Percentiles rank a stretch among this genome's conserved stretches.
Evolutionary conservation across 2,113 vertebrate genomes (phyloP).

Genomic region (Brienomyrus brachyistius): DNA sequence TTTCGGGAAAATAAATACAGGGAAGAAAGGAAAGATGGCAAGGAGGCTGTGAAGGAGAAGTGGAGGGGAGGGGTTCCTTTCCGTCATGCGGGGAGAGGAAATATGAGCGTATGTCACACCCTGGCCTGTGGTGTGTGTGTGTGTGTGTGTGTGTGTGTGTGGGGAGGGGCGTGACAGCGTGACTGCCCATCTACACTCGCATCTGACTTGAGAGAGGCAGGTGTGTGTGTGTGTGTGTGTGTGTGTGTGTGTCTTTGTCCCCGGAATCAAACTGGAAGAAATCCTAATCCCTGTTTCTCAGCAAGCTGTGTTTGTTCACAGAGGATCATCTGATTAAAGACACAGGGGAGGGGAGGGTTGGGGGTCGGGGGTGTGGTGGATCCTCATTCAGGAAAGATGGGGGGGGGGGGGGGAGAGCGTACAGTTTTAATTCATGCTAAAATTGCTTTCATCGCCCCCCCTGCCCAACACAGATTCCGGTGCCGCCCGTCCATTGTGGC

Average conservation of each 20-base stretch:
- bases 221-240: conserved; percentile 4
- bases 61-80: conserved; percentile 39
- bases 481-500: background rate
- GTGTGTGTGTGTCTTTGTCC: conserved; percentile 25
- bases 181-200: conserved; percentile 60
- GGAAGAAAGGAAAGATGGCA: conserved; percentile 7
- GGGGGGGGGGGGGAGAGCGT: background rate
- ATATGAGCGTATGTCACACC: background rate
- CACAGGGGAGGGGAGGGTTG: background rate
- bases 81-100: background rate
- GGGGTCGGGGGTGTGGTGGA: background rate
- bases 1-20: conserved; percentile 27
- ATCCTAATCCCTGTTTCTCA: conserved; percentile 42
- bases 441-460: background rate
- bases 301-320: background rate
- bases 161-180: conserved; percentile 37
- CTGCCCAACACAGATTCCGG: background rate
- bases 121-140: conserved; percentile 36
- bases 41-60: conserved; percentile 45
- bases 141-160: conserved; percentile 44
- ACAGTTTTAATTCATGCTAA: background rate
- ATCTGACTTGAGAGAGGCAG: background rate
- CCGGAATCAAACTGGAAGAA: conserved; percentile 34
- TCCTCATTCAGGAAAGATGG: background rate
- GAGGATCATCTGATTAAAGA: conserved; percentile 14